Evolutionary conservation across 2,797 vertebrate species (phyloP).

Genomic region (Alcedo quadribrachys): DNA sequence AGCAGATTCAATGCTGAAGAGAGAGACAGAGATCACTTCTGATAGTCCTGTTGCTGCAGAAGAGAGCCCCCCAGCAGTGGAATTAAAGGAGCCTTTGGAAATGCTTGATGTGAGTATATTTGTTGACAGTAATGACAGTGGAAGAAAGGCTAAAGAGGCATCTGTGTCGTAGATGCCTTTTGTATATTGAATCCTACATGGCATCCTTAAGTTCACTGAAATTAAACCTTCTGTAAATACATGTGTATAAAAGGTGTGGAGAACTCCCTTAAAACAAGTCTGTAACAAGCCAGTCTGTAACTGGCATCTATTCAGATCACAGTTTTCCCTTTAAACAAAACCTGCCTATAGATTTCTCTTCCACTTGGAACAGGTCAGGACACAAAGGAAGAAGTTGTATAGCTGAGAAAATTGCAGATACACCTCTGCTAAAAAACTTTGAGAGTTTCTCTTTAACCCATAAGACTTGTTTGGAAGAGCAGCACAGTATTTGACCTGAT

Average conservation of each 20-base stretch:
- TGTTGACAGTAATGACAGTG: background rate
- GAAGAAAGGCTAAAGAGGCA: background rate
- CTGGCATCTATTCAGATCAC: background rate
- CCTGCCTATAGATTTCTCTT: background rate
- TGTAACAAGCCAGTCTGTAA: background rate
- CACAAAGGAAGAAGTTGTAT: background rate
- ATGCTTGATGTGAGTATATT: conserved; percentile 58
- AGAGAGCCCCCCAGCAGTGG: background rate
- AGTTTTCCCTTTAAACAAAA: conserved; percentile 36
- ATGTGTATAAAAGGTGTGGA: background rate
- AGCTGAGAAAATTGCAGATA: conserved; percentile 6
- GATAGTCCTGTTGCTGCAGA: background rate
- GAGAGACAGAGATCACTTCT: conserved; percentile 48
- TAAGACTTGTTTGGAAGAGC: background rate
- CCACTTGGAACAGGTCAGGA: background rate
- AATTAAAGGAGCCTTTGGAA: conserved; percentile 37
- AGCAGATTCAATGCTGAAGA: background rate
- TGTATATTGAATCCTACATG: background rate
- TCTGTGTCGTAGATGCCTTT: background rate
- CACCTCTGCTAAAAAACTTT: background rate
- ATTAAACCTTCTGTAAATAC: conserved; percentile 24
- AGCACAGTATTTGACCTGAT: background rate
- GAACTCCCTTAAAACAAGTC: background rate
- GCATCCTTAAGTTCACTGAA: conserved; percentile 28
- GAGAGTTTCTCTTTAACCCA: background rate